These are phyloP conservation scores for Drosophila kurseongensis DNA, from an alignment of 1,140 invertebrate species.

Conservation along the genomic window DNA sequence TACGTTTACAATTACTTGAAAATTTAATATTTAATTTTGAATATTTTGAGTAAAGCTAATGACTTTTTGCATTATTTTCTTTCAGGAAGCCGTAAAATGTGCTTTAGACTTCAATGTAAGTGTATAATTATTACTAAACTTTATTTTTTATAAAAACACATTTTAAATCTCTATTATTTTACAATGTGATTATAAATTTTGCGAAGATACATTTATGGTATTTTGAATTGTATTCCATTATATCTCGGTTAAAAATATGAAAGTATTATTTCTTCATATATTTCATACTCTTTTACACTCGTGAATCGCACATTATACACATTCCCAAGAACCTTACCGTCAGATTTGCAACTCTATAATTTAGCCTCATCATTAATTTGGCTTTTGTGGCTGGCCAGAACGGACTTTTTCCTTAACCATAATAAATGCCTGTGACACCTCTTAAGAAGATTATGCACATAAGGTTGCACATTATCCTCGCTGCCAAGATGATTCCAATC, in stretches of 20 bases:
- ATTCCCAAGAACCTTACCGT: constrained; percentile 16
- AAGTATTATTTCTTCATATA: background rate
- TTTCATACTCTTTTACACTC: background rate
- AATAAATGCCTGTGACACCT: constrained; percentile 58
- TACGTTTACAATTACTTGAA: too few relatives aligned
- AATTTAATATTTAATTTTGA: too few relatives aligned
- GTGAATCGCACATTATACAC: background rate
- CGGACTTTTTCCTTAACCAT: constrained; percentile 14
- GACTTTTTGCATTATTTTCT: too few relatives aligned
- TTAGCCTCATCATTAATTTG: constrained; percentile 50
- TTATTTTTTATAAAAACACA: background rate
- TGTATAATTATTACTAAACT: too few relatives aligned
- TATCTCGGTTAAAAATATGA: too few relatives aligned
- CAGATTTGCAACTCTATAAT: constrained; percentile 30
- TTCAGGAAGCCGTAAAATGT: too few relatives aligned
- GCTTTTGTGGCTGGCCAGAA: constrained; percentile 27
- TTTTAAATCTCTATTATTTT: too few relatives aligned
- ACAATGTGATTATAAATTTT: too few relatives aligned
- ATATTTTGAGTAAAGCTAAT: too few relatives aligned
- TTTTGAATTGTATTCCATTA: too few relatives aligned
- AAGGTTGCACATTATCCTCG: constrained; percentile 58
- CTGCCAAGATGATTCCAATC: constrained; percentile 19
- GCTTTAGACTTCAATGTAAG: background rate
- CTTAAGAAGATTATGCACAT: constrained; percentile 61
- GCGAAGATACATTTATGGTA: too few relatives aligned